Conservation (phyloP, 2,113 vertebrate genomes). For the Bolborhynchus lineola region DNA sequence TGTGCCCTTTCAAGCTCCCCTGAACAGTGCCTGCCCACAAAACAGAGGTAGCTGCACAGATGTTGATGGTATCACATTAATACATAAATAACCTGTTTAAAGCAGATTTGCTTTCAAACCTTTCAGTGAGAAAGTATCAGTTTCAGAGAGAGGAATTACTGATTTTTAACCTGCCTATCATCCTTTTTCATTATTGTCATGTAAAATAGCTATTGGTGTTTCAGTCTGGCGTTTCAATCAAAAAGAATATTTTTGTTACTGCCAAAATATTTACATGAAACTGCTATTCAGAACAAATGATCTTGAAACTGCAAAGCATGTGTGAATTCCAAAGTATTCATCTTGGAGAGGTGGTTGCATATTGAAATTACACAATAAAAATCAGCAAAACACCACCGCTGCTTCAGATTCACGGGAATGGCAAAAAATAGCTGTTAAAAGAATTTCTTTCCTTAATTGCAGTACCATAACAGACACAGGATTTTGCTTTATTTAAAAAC, state of each 20-base stretch:
- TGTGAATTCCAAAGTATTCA: slow-evolving; percentile 18
- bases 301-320: slow-evolving; percentile 28
- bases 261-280: slow-evolving; percentile 61
- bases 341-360: background rate
- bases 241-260: slow-evolving; percentile 42
- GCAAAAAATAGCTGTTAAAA: background rate
- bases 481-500: background rate
- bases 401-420: background rate
- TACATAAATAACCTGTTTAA: slow-evolving; percentile 28
- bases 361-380: slow-evolving; percentile 27
- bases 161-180: slow-evolving; percentile 30
- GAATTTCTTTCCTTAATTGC: background rate
- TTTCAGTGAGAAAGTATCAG: background rate
- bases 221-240: background rate
- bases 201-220: background rate
- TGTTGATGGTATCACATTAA: slow-evolving; percentile 12
- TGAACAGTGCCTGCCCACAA: background rate
- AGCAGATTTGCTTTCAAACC: background rate
- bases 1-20: background rate
- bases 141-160: background rate
- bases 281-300: slow-evolving; percentile 57
- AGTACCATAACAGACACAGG: background rate
- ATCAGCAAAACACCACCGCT: background rate
- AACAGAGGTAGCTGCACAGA: slow-evolving; percentile 6
- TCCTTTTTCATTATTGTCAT: slow-evolving; percentile 7